Conservation (phyloP, 2,113 vertebrate genomes). For the Cynocephalus volans region DNA sequence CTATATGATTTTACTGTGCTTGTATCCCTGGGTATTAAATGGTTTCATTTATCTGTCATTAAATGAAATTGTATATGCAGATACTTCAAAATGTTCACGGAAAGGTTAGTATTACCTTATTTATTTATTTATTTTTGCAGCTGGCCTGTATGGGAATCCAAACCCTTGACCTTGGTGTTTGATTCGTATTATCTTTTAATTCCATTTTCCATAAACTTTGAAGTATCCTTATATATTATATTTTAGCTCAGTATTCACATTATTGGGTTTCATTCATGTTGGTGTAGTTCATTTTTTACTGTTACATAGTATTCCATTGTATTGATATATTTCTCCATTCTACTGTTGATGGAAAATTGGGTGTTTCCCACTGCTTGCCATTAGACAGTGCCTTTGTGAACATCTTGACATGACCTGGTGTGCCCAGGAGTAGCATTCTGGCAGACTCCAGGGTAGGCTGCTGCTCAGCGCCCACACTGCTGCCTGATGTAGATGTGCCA, state of each 20-base stretch:
- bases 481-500: fast-evolving
- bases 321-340: background rate
- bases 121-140: too few relatives aligned
- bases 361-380: background rate
- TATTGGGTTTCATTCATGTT: background rate
- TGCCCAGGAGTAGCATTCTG: background rate
- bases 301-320: background rate
- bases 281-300: background rate
- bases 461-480: background rate
- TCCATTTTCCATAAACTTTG: too few relatives aligned
- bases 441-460: background rate
- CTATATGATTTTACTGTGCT: background rate
- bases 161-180: too few relatives aligned
- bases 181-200: too few relatives aligned
- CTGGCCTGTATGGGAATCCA: too few relatives aligned
- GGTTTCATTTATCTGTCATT: background rate
- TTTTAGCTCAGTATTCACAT: background rate
- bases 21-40: background rate
- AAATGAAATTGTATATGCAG: background rate
- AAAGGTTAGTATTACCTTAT: too few relatives aligned
- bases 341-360: background rate
- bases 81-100: too few relatives aligned
- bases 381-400: background rate
- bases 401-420: background rate
- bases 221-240: too few relatives aligned